These are phyloP conservation scores for Drosophila rhopaloa DNA, from an alignment of 1,140 invertebrate species.

Conservation along the genomic window DNA sequence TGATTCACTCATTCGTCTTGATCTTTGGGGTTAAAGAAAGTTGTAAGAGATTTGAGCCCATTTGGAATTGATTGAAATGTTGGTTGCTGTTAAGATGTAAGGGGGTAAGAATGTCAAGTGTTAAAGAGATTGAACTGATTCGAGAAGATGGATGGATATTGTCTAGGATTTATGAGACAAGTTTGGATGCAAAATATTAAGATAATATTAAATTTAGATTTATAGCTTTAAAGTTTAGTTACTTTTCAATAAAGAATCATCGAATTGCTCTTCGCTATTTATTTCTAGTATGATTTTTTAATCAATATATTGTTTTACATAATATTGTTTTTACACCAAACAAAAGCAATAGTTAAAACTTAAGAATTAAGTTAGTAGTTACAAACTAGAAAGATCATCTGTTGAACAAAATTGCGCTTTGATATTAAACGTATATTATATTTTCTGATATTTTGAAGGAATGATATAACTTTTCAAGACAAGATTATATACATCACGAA, in stretches of 20 bases:
- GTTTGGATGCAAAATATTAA: not conserved
- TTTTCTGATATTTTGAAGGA: no score
- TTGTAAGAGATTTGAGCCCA: constrained; percentile 47
- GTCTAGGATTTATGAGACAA: not conserved
- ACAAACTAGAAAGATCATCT: no score
- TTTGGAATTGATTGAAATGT: constrained; percentile 45
- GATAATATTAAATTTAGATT: not conserved
- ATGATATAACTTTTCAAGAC: no score
- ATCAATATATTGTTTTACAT: no score
- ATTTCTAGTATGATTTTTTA: not conserved
- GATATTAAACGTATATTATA: no score
- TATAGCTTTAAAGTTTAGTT: not conserved
- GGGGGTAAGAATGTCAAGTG: constrained; percentile 22
- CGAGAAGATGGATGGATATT: constrained; percentile 1
- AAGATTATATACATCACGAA: no score
- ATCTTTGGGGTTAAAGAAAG: constrained; percentile 71
- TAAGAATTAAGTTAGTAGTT: no score
- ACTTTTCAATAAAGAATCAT: not conserved
- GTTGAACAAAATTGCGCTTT: no score
- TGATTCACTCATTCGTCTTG: constrained; percentile 18
- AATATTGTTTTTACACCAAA: no score
- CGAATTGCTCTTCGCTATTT: no score
- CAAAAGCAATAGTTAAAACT: no score
- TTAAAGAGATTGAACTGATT: constrained; percentile 18
- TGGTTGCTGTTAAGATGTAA: not conserved